Percentiles rank a stretch among this genome's conserved stretches.
Conservation (phyloP, 2,888 invertebrate species). For the Pimpla rufipes region DNA sequence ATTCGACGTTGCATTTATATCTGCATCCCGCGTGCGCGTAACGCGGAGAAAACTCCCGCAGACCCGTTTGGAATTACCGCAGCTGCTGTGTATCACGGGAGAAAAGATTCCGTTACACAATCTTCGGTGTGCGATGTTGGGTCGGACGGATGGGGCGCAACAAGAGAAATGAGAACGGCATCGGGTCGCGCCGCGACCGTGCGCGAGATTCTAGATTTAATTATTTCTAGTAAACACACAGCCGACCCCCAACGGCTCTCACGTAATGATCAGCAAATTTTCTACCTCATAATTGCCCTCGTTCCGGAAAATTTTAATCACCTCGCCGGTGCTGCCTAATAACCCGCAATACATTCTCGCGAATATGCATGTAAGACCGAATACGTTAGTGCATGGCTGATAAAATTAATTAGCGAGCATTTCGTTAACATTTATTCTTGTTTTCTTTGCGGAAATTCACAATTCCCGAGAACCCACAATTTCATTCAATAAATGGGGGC, state of each 20-base stretch:
- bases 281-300: neutral
- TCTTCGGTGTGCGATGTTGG: neutral
- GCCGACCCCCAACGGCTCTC: neutral
- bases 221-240: constrained; percentile 2
- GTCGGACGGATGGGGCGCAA: neutral
- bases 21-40: neutral
- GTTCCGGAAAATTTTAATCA: constrained; percentile 3
- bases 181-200: neutral
- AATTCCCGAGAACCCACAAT: neutral
- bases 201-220: neutral
- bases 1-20: neutral
- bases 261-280: constrained; percentile 7
- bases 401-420: neutral
- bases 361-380: neutral
- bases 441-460: too few species aligned
- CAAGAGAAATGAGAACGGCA: neutral
- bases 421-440: neutral
- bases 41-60: neutral
- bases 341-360: neutral
- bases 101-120: too few species aligned
- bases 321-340: neutral
- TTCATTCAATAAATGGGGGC: neutral
- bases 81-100: neutral
- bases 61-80: neutral
- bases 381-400: neutral